phyloP scores from a whole-genome alignment of 2,888 invertebrate species.

The Salticus scenicus region DNA sequence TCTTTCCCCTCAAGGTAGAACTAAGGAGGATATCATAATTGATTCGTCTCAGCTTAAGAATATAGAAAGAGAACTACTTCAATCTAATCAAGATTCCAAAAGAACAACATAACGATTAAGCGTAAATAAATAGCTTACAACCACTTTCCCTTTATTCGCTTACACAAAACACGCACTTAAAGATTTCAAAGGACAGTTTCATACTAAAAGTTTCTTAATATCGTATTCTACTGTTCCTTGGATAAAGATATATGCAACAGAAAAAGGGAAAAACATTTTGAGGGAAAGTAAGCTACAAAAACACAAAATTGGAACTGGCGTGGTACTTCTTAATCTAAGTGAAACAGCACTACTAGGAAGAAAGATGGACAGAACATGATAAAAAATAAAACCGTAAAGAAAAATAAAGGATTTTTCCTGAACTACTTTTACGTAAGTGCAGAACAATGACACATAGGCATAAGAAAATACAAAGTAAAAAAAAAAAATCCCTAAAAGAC shows the following conservation, averaged over 20 bases:
- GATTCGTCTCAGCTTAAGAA: too few relatives aligned
- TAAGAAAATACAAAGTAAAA: constrained; percentile 15
- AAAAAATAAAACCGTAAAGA: background rate
- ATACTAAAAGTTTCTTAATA: constrained; percentile 50
- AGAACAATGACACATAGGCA: constrained; percentile 59
- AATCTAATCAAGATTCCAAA: too few relatives aligned
- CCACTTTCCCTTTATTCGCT: too few relatives aligned
- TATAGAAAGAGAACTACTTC: too few relatives aligned
- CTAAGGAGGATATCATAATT: too few relatives aligned
- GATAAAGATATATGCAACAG: constrained; percentile 3
- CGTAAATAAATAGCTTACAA: too few relatives aligned
- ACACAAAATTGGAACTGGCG: constrained; percentile 60
- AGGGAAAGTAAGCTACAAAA: constrained; percentile 30
- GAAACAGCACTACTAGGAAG: constrained; percentile 53
- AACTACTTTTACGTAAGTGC: constrained; percentile 67
- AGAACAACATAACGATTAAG: too few relatives aligned
- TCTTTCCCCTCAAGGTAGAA: too few relatives aligned
- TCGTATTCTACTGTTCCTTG: constrained; percentile 46
- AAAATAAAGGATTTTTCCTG: constrained; percentile 49
- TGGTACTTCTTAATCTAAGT: constrained; percentile 65
- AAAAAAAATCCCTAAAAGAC: constrained; percentile 39
- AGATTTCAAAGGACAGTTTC: constrained; percentile 33
- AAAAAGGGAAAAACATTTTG: background rate
- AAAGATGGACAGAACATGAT: constrained; percentile 18
- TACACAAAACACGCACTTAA: too few relatives aligned